Percentiles rank a stretch among this genome's conserved stretches.
Conservation (phyloP, 2,888 invertebrate species). For the Ormyrus pomaceus region DNA sequence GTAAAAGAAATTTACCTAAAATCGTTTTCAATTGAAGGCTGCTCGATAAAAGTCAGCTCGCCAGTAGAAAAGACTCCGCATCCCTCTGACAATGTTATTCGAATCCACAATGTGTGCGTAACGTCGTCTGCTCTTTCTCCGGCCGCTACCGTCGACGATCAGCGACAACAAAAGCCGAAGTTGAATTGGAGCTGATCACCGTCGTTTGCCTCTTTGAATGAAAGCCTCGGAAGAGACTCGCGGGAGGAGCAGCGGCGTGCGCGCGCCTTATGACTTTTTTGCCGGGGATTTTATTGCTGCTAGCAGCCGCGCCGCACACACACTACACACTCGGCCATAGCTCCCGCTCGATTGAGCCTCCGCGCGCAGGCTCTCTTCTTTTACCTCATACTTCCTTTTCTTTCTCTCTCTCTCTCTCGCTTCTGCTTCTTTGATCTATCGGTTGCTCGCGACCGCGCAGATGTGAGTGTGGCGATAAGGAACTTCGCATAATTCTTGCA, state of each 20-base stretch:
- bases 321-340: no score
- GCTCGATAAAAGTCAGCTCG: not conserved
- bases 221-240: not conserved
- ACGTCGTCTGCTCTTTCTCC: conserved; percentile 34
- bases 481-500: no score
- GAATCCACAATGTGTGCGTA: not conserved
- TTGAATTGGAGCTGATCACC: conserved; percentile 4
- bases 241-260: no score
- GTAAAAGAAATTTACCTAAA: conserved; percentile 3
- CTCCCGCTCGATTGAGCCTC: no score
- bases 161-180: conserved; percentile 5
- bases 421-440: no score
- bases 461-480: no score
- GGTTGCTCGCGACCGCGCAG: not conserved
- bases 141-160: not conserved
- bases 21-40: not conserved
- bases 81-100: not conserved
- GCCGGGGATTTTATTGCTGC: not conserved
- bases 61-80: conserved; percentile 26
- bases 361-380: no score
- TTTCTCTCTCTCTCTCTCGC: no score
- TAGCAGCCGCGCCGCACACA: no score
- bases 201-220: not conserved
- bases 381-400: no score
- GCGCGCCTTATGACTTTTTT: conserved; percentile 4